Base-by-base conservation (phyloP, 2,113 vertebrate species). In the Thomomys bottae region DNA sequence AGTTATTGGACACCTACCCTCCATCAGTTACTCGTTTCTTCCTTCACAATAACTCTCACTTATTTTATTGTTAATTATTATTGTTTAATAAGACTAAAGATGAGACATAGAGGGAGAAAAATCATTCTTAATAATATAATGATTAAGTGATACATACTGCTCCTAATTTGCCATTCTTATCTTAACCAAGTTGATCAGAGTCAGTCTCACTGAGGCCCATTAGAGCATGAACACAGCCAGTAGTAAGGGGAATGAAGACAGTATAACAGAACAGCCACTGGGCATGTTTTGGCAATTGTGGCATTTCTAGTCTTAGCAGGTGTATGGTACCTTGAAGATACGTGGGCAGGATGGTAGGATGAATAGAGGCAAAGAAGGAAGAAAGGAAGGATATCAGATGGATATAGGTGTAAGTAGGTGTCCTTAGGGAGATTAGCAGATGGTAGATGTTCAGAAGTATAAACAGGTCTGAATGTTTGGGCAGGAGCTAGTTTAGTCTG, bases 211-310 rank as follows among this genome's bases (percentile, higher is more conserved):
- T 91, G 38, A 80, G 42, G 20, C 11, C 40, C 38, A 30, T 0
- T 40, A 9, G 49, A 57, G 34, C 73, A 64, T 36, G 49, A 57
- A 78, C 10, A 45, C 7, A 49, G n/a, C 30, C 1, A 23, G 8
- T 28, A 36, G 15, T 26, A 81, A 49, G 1, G 6, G 3, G 64
- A 6, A 5, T 15, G 63, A 59, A 36, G 23, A 9, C 4, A 17
- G 5, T 36, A 5, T 84, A 28, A 8, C 6, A 3, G 0, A 2
- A 7, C 21, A 67, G n/a, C 34, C 1, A 2, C 4, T 21, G 21
- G 6, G 8, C 45, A 26, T 76, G 8, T 57, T 1, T 34, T 68
- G 11, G 8, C 67, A 45, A 26, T 28, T 54, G 21, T 3, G 10
- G 1, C 1, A 5, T 57, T 28, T 6, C 26, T 10, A 5, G 30